Percentiles rank a stretch among this genome's conserved stretches.
phyloP scores from a whole-genome alignment of 2,797 vertebrate genomes.

The Vespertilio murinus region DNA sequence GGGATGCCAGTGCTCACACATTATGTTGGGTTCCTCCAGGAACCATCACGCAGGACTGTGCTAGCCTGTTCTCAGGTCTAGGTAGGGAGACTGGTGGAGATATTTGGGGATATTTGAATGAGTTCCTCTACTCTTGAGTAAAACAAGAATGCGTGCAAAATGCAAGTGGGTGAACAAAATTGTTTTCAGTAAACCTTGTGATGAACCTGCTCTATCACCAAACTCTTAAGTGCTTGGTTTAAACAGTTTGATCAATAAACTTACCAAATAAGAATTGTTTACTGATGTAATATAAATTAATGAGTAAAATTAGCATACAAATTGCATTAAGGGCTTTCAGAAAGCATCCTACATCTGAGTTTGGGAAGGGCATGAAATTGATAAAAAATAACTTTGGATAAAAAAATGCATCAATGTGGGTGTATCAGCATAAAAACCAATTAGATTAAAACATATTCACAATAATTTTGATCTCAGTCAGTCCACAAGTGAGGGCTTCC shows the following conservation, averaged over 20 bases:
- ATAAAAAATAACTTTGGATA: background rate
- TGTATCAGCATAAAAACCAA: background rate
- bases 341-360: background rate
- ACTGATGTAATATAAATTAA: background rate
- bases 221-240: background rate
- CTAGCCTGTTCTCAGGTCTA: background rate
- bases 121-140: background rate
- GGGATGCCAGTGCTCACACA: accelerated
- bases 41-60: accelerated
- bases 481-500: background rate
- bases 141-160: too few relatives aligned
- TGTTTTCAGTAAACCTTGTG: accelerated
- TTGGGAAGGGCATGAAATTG: background rate
- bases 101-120: background rate
- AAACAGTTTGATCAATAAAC: background rate
- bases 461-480: background rate
- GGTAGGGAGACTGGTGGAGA: background rate
- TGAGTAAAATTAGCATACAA: background rate
- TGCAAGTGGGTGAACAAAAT: accelerated
- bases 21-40: background rate
- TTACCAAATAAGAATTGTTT: background rate
- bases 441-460: background rate
- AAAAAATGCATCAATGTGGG: background rate
- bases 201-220: accelerated
- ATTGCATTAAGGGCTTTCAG: background rate